Conservation (phyloP, 92 coral and sea anemone species). For the Phenganax marumi region DNA sequence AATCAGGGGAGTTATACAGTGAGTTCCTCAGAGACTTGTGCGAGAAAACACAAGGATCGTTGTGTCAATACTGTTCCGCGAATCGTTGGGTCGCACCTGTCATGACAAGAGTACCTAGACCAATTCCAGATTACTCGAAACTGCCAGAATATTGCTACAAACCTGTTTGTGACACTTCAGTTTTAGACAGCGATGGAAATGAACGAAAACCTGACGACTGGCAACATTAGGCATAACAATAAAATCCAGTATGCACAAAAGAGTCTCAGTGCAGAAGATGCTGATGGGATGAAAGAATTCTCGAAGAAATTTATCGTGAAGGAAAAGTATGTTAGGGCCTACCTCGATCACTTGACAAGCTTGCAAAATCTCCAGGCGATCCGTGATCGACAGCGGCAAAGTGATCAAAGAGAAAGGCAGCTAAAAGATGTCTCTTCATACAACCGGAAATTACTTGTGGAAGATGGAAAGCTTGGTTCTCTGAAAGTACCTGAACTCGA, state of each 20-base stretch:
- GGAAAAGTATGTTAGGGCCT: constrained; percentile 44
- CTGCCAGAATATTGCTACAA: neutral
- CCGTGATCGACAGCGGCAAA: neutral
- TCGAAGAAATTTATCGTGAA: constrained; percentile 40
- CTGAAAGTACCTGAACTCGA: constrained; percentile 29
- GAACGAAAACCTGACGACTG: constrained; percentile 7
- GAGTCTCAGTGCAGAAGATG: neutral
- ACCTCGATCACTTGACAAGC: neutral
- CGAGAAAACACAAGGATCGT: neutral
- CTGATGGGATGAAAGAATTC: constrained; percentile 17
- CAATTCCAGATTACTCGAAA: neutral
- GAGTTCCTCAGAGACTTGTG: constrained; percentile 30
- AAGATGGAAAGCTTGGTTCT: neutral
- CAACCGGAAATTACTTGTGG: constrained; percentile 29
- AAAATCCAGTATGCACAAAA: neutral
- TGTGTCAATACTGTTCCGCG: neutral
- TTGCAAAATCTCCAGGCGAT: neutral
- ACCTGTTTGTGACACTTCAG: neutral
- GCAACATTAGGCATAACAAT: neutral
- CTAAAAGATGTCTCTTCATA: neutral
- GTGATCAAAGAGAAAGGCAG: neutral
- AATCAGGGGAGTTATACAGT: constrained; percentile 17
- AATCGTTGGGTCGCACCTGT: neutral
- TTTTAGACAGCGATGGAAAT: neutral
- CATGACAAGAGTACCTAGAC: neutral